Evolutionary conservation across 2,888 invertebrate species (phyloP).

Genomic region (Andrena praecox): DNA sequence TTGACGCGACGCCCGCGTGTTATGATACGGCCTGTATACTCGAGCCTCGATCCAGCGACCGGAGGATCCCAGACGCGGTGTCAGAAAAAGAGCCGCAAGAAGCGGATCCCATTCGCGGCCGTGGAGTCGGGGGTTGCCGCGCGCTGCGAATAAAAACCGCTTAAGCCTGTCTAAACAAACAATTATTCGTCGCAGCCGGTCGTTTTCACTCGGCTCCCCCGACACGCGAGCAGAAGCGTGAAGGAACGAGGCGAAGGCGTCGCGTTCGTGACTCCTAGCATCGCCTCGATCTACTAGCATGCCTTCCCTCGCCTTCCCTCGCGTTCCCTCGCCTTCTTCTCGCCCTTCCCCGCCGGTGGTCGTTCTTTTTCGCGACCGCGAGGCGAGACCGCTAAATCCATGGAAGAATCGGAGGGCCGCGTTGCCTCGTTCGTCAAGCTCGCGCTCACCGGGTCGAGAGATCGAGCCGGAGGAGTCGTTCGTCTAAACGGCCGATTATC

Average conservation of each 20-base stretch:
- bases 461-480: slow-evolving; percentile 61
- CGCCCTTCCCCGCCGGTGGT: background rate
- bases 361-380: background rate
- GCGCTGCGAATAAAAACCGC: slow-evolving; percentile 29
- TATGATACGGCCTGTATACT: background rate
- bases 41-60: background rate
- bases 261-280: background rate
- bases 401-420: background rate
- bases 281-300: background rate
- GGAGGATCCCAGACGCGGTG: background rate
- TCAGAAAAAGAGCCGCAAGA: slow-evolving; percentile 28
- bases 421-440: slow-evolving; percentile 30
- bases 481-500: slow-evolving; percentile 78
- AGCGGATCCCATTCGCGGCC: background rate
- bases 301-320: background rate
- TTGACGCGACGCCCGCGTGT: slow-evolving; percentile 6
- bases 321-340: background rate
- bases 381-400: slow-evolving; percentile 1
- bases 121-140: background rate
- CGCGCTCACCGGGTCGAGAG: slow-evolving; percentile 24
- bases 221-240: background rate
- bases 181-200: slow-evolving; percentile 39
- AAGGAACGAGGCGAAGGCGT: slow-evolving; percentile 1
- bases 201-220: slow-evolving; percentile 23
- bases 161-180: slow-evolving; percentile 33